Base-by-base conservation (phyloP, 2,113 vertebrate species). In the Actenoides lindsayi region DNA sequence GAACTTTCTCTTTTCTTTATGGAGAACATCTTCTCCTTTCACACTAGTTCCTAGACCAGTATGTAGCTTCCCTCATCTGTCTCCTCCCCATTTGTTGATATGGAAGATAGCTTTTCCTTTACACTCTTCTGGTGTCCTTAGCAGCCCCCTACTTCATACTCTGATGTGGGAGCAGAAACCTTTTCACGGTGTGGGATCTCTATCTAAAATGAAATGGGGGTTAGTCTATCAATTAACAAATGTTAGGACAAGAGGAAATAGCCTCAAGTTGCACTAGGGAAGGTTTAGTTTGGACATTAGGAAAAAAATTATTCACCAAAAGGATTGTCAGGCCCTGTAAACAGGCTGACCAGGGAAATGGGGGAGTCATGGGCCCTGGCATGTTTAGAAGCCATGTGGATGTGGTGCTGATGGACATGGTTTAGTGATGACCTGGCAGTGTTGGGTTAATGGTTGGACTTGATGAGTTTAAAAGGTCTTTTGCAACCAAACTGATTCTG, bases 101-200 rank as follows among this genome's bases (percentile, higher is more conserved):
- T 3, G 28, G 57, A 15, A 64, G 42, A 28, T 5, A 27, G 4
- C 35, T 35, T 74, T 54, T 88, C 31, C 28, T 4, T 1, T 5
- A 1, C 12, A 4, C 9, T 17, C 19, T 60, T 27, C 56, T 7
- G 39, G 11, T 0, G 2, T 9, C 41, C 13, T 2, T 39, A 13
- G 76, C 59, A 41, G 27, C 9, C 20, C n/a, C n/a, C 0, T 2
- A 2, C 5, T 1, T 23, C 42, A 5, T 3, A 8, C 2, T 3
- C 13, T 42, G 6, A 6, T 9, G 46, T 2, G 33, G 46, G 20
- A 54, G 4, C 51, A 46, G 56, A 78, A 75, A 51, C 5, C 4
- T 25, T 19, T 10, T 25, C 41, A 4, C 1, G 3, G 24, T 0
- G 0, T 6, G 35, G n/a, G 24, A 11, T 31, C 27, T 4, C 20